phyloP scores from a whole-genome alignment of 1,140 invertebrate genomes.

The Cydia fagiglandana region DNA sequence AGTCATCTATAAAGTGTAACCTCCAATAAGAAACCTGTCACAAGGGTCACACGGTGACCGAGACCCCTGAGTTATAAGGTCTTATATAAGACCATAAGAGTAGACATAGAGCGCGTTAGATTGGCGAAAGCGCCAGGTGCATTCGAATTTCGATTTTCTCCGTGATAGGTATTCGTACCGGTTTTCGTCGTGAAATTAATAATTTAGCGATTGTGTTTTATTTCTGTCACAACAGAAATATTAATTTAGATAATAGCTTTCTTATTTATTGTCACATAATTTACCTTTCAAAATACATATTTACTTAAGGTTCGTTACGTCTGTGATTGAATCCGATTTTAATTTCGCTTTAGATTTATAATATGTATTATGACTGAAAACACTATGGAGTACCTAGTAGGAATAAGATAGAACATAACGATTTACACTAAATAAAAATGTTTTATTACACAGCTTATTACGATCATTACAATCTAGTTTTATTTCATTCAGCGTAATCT shows the following conservation, averaged over 20 bases:
- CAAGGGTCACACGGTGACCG: conserved; percentile 49
- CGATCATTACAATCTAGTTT: background rate
- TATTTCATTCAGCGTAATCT: background rate
- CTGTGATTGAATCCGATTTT: background rate
- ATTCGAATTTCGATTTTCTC: conserved; percentile 50
- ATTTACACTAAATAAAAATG: no score
- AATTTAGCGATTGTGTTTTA: conserved; percentile 22
- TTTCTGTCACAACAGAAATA: background rate
- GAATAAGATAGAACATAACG: no score
- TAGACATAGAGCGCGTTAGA: conserved; percentile 33
- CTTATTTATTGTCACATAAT: background rate
- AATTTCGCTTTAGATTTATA: no score
- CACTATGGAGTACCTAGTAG: no score
- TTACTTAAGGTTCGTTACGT: background rate
- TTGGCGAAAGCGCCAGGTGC: conserved; percentile 54
- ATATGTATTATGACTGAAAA: no score
- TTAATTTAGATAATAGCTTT: background rate
- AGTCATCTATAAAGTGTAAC: background rate
- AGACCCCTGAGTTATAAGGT: conserved; percentile 45
- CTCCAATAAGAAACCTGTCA: conserved; percentile 21
- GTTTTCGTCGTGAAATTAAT: conserved; percentile 45
- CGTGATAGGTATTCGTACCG: conserved; percentile 40
- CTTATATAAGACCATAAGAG: conserved; percentile 52
- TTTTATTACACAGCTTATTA: background rate
- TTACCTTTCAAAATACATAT: background rate